Evolutionary conservation across 2,797 vertebrate genomes (phyloP), one percentile per base, ranked within the genome.

Genomic region (Neostethus bicornis): DNA sequence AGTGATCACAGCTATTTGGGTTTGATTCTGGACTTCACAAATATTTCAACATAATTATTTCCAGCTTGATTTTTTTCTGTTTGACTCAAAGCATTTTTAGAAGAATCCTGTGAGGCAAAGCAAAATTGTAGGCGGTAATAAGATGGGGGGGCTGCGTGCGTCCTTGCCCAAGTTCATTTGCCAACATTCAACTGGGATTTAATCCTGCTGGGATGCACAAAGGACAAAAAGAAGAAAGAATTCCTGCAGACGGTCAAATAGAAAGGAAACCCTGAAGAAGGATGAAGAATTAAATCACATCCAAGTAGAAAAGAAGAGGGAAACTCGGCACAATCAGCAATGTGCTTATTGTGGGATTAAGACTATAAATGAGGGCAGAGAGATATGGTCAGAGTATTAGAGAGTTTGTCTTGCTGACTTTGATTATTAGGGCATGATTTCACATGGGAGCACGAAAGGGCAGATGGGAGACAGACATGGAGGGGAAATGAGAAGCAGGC

Each of bases 381-480:
- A 35, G 61, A 77, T 72, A 59, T 4, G 42, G 48, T 80, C 50
- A 1, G 20, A 58, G 61, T 20, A 50, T 71, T 50, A 66, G 32
- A 21, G 37, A 47, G 46, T 48, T 34, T 35, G 52, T 39, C 28
- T 11, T n/a, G 46, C 61, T 76, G 57, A 31, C 51, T 73, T 79
- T 32, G 41, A 67, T n/a, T 79, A 71, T 81, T 29, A 63, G 80
- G 73, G 72, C 81, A 76, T n/a, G 45, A 62, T 76, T 73, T 78
- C 61, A 75, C 70, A 77, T 51, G 19, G 48, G 41, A 45, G 73
- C 47, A 67, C 43, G 48, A 69, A 77, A 70, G 77, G 64, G 54
- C 70, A 69, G 24, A 62, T 47, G 75, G 60, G 58, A 73, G 63
- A 66, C 42, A 57, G 52, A 21, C 58, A 61, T 51, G 19, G 20